Evolutionary conservation across 53 echinoderm and acorn worm species (phyloP), one percentile per base, ranked within the genome.

Genomic region (Hippasteria phrygiana): DNA sequence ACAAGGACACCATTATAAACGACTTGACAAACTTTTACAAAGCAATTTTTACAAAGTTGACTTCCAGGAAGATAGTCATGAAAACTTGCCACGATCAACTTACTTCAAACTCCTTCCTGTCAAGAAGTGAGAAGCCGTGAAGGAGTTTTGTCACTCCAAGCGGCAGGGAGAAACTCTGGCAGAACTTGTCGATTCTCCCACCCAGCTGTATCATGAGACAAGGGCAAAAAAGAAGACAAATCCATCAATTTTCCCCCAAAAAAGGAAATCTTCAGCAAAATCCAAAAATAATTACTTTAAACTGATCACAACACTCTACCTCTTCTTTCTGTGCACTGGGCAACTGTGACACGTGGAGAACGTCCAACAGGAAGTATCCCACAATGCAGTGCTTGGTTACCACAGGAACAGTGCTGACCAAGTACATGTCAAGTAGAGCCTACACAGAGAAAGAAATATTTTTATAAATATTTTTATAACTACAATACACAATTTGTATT

Each of bases 311-410:
- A 59, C 3, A 59, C 4, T 35, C 37, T 66, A 97, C 97, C 91
- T 93, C 83, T 22, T 84, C 77, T 74, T 95, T 84, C 63, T 87
- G 86, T 0, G 71, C 45, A 73, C 72, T 90, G 31, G 87, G 77
- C 26, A 95, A 78, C 14, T 90, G 90, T 0, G 94, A 95, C 45
- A 93, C 90, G 55, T 85, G 70, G 4, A 85, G 85, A 71, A 99
- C 88, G n/a, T 95, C 99, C 16, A 96, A 71, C 42, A 99, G 90
- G 37, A 99, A 80, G 85, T 99, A 99, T 91, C 94, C 95, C 96
- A 99, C 99, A 81, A 99, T 96, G 93, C 99, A 94, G 65, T 99
- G 99, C 91, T 99, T 96, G 77, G 93, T 94, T 86, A 91, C 82
- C 78, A 93, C 71, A 55, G 96, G 90, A 53, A 96, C 94, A 77